These are phyloP conservation scores for Drosophila sordidula DNA, from an alignment of 2,888 invertebrate species.

Conservation along the genomic window DNA sequence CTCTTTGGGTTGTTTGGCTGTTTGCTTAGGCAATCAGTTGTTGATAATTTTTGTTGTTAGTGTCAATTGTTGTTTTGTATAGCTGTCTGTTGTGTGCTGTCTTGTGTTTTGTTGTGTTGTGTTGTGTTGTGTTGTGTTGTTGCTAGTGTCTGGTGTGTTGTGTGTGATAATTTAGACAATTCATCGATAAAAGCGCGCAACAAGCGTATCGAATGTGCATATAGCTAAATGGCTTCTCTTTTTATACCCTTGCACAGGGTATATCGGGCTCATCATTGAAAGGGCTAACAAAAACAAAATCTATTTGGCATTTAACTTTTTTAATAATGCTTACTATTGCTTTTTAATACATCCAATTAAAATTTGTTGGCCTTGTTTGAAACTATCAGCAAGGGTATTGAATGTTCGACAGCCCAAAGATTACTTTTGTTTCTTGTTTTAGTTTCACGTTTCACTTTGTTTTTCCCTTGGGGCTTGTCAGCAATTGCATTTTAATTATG, in stretches of 20 bases:
- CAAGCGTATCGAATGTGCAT: conserved; percentile 64
- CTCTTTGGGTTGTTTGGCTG: conserved; percentile 46
- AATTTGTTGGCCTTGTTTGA: no score
- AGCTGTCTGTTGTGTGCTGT: conserved; percentile 33
- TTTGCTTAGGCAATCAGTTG: conserved; percentile 74
- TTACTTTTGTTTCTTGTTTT: conserved; percentile 18
- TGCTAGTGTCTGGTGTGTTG: conserved; percentile 37
- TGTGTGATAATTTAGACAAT: conserved; percentile 79
- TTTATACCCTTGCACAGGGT: not conserved
- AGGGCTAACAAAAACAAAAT: no score
- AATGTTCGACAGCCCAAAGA: not conserved
- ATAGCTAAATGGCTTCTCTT: conserved; percentile 56
- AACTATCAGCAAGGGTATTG: conserved; percentile 4
- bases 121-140: conserved; percentile 49
- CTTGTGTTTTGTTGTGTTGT: conserved; percentile 26
- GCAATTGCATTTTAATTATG: conserved; percentile 77
- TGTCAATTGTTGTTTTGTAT: conserved; percentile 58
- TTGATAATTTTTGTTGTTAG: conserved; percentile 77
- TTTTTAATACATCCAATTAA: not conserved
- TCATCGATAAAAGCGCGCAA: conserved; percentile 74
- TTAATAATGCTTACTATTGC: not conserved
- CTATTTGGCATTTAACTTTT: not conserved
- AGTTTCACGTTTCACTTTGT: conserved; percentile 22
- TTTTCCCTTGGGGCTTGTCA: conserved; percentile 25
- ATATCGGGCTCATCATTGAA: not conserved